phyloP scores from a whole-genome alignment of 2,113 vertebrate genomes.

The Nymphicus hollandicus region DNA sequence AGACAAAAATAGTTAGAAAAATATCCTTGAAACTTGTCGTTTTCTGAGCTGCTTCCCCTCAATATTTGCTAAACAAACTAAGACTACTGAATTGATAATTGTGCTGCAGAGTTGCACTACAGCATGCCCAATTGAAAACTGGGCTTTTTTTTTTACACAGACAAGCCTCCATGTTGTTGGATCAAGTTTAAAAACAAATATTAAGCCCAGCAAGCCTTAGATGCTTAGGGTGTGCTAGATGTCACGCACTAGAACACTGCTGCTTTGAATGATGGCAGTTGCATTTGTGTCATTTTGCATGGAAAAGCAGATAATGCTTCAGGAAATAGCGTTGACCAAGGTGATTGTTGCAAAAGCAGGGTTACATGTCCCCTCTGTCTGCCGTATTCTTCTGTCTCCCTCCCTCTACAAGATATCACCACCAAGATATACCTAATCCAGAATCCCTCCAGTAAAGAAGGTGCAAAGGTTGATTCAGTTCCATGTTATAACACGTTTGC shows the following conservation, averaged over 20 bases:
- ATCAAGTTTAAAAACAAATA: background rate
- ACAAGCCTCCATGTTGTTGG: background rate
- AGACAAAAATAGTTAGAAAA: background rate
- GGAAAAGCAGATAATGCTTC: background rate
- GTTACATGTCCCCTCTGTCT: background rate
- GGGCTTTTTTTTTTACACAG: background rate
- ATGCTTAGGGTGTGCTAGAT: background rate
- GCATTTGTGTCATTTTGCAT: background rate
- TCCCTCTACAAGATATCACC: background rate
- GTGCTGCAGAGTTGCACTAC: background rate
- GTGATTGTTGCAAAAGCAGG: background rate
- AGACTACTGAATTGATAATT: background rate
- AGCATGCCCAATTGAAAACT: background rate
- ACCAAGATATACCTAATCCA: background rate
- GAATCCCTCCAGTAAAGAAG: background rate
- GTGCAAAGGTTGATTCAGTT: background rate
- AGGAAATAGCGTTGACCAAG: background rate
- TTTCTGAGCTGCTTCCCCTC: background rate
- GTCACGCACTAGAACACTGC: fast-evolving
- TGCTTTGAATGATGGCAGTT: background rate
- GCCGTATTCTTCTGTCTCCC: background rate
- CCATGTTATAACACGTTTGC: background rate
- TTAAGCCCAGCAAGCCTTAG: background rate
- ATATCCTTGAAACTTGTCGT: background rate
- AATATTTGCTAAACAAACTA: background rate